phyloP scores from a whole-genome alignment of 2,113 vertebrate species.

The Cheilinus undulatus region DNA sequence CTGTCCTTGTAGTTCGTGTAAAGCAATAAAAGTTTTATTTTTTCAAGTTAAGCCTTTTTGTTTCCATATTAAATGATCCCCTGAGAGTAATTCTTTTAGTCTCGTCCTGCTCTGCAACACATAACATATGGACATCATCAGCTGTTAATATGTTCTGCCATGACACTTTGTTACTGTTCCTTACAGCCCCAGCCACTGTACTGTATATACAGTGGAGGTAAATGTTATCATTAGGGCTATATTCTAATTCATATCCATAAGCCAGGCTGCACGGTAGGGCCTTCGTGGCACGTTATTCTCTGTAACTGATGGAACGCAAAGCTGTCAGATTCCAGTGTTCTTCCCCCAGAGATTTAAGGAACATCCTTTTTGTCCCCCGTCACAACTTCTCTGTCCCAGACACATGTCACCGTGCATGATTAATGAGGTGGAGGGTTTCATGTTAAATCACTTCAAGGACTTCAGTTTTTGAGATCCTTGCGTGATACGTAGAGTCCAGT shows the following conservation, averaged over 20 bases:
- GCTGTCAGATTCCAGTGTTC: slow-evolving; percentile 73
- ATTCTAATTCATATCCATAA: slow-evolving; percentile 84
- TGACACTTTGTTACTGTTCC: slow-evolving; percentile 85
- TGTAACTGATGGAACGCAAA: slow-evolving; percentile 73
- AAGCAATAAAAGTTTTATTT: too few relatives aligned
- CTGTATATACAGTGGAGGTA: slow-evolving; percentile 85
- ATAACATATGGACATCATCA: slow-evolving; percentile 86
- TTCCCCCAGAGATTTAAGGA: slow-evolving; percentile 70
- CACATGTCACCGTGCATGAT: slow-evolving; percentile 66
- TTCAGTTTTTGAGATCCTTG: slow-evolving; percentile 42
- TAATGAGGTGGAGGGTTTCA: slow-evolving; percentile 60
- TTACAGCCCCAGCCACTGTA: slow-evolving; percentile 83
- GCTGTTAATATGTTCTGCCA: slow-evolving; percentile 80
- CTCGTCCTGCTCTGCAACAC: slow-evolving; percentile 33
- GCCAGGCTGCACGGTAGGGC: slow-evolving; percentile 75
- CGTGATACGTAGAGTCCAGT: slow-evolving; percentile 32
- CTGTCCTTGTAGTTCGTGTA: background rate
- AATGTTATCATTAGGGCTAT: slow-evolving; percentile 86
- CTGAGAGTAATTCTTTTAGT: slow-evolving; percentile 12
- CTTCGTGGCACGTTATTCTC: slow-evolving; percentile 73
- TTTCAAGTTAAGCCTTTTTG: background rate
- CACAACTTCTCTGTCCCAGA: slow-evolving; percentile 60
- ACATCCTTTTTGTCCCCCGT: slow-evolving; percentile 69
- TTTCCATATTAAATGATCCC: slow-evolving; percentile 35
- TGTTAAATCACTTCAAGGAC: slow-evolving; percentile 72